Evolutionary conservation across 2,888 invertebrate genomes (phyloP).

Genomic region (Drepanosiphum platanoidis): DNA sequence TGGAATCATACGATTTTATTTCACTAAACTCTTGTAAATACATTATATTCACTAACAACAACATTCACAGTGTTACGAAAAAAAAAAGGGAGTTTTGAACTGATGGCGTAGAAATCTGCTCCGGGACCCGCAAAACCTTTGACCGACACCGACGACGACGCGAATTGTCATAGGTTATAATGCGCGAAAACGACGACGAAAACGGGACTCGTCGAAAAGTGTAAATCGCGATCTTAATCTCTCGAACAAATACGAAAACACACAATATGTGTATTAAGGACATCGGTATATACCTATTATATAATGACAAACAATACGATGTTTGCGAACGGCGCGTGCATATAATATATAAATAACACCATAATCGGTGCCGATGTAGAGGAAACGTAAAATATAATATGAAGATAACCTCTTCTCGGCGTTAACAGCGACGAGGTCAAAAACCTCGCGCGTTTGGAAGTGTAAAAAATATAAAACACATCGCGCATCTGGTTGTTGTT

Average conservation of each 20-base stretch:
- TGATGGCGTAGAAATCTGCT: no score
- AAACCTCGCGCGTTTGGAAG: constrained; percentile 54
- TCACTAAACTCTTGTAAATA: no score
- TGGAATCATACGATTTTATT: no score
- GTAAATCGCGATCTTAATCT: not conserved
- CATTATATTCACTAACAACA: no score
- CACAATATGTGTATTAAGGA: no score
- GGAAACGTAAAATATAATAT: not conserved
- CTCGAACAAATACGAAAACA: no score
- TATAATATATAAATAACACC: not conserved
- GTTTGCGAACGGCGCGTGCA: not conserved
- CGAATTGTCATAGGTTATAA: constrained; percentile 25
- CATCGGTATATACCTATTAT: not conserved
- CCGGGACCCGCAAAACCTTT: no score
- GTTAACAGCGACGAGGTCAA: constrained; percentile 56
- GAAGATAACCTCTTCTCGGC: constrained; percentile 35
- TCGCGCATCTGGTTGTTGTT: constrained; percentile 53
- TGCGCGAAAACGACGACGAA: no score
- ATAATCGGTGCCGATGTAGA: not conserved
- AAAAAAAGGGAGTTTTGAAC: no score
- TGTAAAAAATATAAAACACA: constrained; percentile 21
- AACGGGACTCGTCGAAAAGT: not conserved
- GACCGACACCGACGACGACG: not conserved
- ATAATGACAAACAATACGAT: not conserved
- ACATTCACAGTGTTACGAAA: no score